These are phyloP conservation scores for Theristicus caerulescens DNA, from an alignment of 2,113 vertebrate species.

Conservation along the genomic window DNA sequence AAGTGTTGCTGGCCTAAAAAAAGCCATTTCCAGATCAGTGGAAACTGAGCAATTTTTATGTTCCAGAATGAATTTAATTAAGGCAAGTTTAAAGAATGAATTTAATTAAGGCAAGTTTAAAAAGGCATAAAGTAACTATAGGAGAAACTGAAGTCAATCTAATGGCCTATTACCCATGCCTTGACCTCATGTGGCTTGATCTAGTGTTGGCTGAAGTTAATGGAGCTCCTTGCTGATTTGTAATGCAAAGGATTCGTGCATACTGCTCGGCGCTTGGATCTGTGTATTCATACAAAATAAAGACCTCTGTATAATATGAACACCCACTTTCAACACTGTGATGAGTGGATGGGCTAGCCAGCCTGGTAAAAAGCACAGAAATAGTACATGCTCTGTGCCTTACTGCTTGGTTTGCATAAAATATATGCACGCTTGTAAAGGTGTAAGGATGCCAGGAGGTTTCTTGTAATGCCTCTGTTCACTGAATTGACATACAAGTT, in stretches of 20 bases:
- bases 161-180: neutral
- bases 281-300: neutral
- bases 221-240: neutral
- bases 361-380: neutral
- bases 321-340: neutral
- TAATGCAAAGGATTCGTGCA: accelerated
- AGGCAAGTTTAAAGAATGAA: conserved; percentile 2
- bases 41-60: neutral
- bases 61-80: conserved; percentile 35
- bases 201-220: neutral
- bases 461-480: conserved; percentile 34
- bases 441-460: conserved; percentile 13
- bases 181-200: neutral
- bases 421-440: neutral
- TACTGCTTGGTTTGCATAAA: neutral
- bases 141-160: conserved; percentile 5
- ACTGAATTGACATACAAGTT: conserved; percentile 33
- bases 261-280: neutral
- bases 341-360: neutral
- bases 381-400: neutral
- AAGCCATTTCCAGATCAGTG: conserved; percentile 35
- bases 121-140: conserved; percentile 1
- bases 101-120: conserved; percentile 26
- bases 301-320: neutral
- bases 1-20: conserved; percentile 32